Evolutionary conservation across 1,140 invertebrate species (phyloP).

Genomic region (Drosophila lacteicornis): DNA sequence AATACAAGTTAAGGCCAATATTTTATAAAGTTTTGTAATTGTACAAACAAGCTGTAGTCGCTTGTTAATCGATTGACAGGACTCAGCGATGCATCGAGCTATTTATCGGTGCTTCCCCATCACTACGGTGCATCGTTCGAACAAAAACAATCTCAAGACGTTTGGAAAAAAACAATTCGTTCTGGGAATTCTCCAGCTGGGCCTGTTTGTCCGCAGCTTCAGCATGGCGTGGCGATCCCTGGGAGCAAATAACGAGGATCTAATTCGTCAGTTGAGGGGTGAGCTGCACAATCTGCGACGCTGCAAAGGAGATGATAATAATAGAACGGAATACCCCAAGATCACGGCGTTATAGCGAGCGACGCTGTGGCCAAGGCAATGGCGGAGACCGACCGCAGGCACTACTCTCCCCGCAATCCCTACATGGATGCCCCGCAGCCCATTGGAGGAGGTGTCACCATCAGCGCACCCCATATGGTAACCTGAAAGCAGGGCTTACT

Average conservation of each 20-base stretch:
- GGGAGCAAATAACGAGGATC: conserved; percentile 92
- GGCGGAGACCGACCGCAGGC: conserved; percentile 93
- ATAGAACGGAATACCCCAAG: conserved; percentile 86
- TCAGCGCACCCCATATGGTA: conserved; percentile 99
- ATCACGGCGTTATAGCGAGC: conserved; percentile 93
- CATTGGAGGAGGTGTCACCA: conserved; percentile 96
- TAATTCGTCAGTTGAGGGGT: conserved; percentile 94
- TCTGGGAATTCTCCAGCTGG: conserved; percentile 45
- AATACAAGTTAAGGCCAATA: background rate
- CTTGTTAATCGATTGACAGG: background rate
- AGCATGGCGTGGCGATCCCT: conserved; percentile 92
- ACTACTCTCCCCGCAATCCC: conserved; percentile 87
- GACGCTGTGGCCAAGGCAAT: conserved; percentile 93
- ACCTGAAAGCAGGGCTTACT: background rate
- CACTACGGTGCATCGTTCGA: conserved; percentile 14
- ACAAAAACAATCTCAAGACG: conserved; percentile 34
- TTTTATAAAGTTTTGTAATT: background rate
- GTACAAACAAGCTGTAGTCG: background rate
- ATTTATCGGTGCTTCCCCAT: conserved; percentile 2
- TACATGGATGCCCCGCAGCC: conserved; percentile 96
- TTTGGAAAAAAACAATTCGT: conserved; percentile 27
- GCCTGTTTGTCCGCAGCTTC: conserved; percentile 56
- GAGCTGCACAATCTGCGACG: conserved; percentile 57
- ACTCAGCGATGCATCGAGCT: background rate
- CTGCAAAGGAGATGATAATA: conserved; percentile 19